Percentiles rank a stretch among this genome's conserved stretches.
phyloP scores from a whole-genome alignment of 2,888 invertebrate species.

The Tipula vernalis region DNA sequence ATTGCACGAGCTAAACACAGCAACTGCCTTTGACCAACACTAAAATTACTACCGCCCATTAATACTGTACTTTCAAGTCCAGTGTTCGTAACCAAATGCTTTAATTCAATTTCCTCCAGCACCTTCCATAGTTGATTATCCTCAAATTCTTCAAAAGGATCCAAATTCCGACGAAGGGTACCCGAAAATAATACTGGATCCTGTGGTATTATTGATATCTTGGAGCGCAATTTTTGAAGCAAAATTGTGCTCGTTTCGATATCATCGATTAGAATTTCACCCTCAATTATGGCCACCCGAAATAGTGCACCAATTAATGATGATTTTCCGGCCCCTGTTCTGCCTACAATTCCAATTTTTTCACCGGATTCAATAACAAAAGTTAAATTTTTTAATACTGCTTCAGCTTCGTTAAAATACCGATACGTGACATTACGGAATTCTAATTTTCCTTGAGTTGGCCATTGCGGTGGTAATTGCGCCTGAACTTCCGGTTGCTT shows the following conservation, averaged over 20 bases:
- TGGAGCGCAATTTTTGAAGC: constrained; percentile 44
- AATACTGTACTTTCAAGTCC: constrained; percentile 42
- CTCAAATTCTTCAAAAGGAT: constrained; percentile 58
- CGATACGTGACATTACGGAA: constrained; percentile 44
- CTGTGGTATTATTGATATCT: constrained; percentile 50
- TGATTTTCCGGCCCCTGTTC: constrained; percentile 62
- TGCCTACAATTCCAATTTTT: constrained; percentile 49
- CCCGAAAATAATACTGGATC: constrained; percentile 40
- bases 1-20: constrained; percentile 76
- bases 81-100: constrained; percentile 36
- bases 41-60: constrained; percentile 46
- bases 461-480: constrained; percentile 33
- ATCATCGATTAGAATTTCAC: constrained; percentile 56
- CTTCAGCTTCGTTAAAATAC: constrained; percentile 67
- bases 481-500: constrained; percentile 27
- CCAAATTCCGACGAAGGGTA: constrained; percentile 48
- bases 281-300: constrained; percentile 50
- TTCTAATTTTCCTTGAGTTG: constrained; percentile 36
- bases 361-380: constrained; percentile 38
- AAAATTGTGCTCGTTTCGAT: constrained; percentile 45
- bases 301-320: constrained; percentile 46
- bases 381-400: constrained; percentile 62
- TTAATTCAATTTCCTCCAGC: constrained; percentile 56
- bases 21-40: constrained; percentile 53
- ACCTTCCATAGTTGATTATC: constrained; percentile 59